Base-by-base conservation (phyloP, 2,113 vertebrate genomes). In the Balaeniceps rex region DNA sequence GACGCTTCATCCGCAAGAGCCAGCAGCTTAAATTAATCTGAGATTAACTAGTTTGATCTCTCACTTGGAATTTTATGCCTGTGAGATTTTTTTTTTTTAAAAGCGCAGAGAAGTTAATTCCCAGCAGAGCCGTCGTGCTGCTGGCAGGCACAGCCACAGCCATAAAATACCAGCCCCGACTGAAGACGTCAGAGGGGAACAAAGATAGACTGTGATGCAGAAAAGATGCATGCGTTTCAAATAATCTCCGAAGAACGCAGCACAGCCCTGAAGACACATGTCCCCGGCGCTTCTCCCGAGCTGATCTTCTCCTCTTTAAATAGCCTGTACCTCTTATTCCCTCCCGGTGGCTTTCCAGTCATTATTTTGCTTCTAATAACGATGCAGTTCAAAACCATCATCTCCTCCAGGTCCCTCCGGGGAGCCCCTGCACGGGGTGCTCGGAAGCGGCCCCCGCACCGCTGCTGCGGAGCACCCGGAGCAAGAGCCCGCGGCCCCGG, bases 151-250 rank as follows among this genome's bases (percentile, higher is more conserved):
- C 75, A 83, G 36, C 72, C 76, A 1, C 2, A 24, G 84, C 84
- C 78, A 28, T 87, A 83, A 92, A 96, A 88, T 4, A 77, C 93
- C 90, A 86, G 46, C 80, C 80, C 75, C 5, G 7, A 31, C 44
- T 46, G 55, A 15, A 95, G 83, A 96, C 93, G 95, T 94, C 95
- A 97, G 95, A 91, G 74, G 40, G 94, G 88, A 94, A 52, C 90
- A 94, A 93, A 96, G 96, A 92, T 76, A 95, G 93, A 87, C 83
- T n/a, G 55, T 71, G 95, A 92, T 95, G 94, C 88, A 93, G 83
- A 70, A 49, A 93, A 94, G 86, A 92, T 82, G 95, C 92, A 84
- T 23, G 5, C 82, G 7, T 65, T 64, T 25, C 66, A 84, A 87
- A 81, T 83, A 66, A 88, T 81, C 86, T 9, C 42, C 6, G 4